Evolutionary conservation across 1,140 invertebrate species (phyloP).

Genomic region (Zelostemma sp.): DNA sequence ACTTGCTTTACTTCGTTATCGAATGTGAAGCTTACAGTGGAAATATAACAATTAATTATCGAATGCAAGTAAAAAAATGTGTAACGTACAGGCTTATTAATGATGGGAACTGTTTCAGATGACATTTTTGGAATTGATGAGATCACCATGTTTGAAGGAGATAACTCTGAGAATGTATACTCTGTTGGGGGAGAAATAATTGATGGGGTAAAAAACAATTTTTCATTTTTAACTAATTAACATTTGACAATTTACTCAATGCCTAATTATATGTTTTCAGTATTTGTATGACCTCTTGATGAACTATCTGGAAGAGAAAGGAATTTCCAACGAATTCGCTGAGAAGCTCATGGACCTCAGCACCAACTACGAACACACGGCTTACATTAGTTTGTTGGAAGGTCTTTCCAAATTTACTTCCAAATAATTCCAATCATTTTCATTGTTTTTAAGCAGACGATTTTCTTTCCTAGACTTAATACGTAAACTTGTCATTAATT

Average conservation of each 20-base stretch:
- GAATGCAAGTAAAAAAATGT: background rate
- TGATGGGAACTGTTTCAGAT: slow-evolving; percentile 69
- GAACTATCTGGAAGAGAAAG: slow-evolving; percentile 94
- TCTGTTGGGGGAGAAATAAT: slow-evolving; percentile 90
- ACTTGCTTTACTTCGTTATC: slow-evolving; percentile 17
- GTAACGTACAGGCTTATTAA: background rate
- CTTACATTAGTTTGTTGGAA: slow-evolving; percentile 89
- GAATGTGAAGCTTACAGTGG: slow-evolving; percentile 15
- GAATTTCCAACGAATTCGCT: slow-evolving; percentile 91
- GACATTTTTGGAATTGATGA: slow-evolving; percentile 92
- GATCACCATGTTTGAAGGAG: slow-evolving; percentile 85
- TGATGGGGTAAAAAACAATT: slow-evolving; percentile 78
- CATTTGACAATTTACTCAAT: too few relatives aligned
- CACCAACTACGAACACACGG: slow-evolving; percentile 90
- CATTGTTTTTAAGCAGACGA: background rate
- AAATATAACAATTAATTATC: slow-evolving; percentile 33
- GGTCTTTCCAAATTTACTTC: slow-evolving; percentile 87
- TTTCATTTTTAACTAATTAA: slow-evolving; percentile 4
- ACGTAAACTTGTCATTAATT: slow-evolving; percentile 28
- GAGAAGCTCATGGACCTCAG: slow-evolving; percentile 88
- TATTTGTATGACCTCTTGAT: slow-evolving; percentile 94
- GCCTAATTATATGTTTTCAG: slow-evolving; percentile 73
- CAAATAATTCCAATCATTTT: slow-evolving; percentile 52
- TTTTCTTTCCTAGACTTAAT: slow-evolving; percentile 17
- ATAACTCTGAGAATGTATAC: slow-evolving; percentile 87